A percentile compares a stretch with the other conserved stretches of the same genome.
phyloP scores from a whole-genome alignment of 2,888 invertebrate species.

The Myopa testacea region DNA sequence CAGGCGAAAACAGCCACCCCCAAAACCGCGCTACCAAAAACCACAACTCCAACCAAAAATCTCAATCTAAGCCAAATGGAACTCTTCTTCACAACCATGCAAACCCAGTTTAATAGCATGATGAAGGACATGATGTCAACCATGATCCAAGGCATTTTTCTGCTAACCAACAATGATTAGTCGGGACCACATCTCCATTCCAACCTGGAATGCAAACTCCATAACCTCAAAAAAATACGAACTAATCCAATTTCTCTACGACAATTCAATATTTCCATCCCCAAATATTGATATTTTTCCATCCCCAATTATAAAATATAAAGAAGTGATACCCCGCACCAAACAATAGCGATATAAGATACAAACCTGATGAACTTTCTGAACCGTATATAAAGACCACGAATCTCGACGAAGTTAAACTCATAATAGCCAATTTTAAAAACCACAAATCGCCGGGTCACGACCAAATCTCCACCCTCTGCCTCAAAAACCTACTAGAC shows the following conservation, averaged over 20 bases:
- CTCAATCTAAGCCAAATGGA: not conserved
- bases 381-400: not conserved
- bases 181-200: not conserved
- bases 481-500: not conserved
- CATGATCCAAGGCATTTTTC: not conserved
- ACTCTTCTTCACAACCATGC: not conserved
- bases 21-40: not conserved
- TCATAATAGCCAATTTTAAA: not conserved
- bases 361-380: not conserved
- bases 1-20: too few species aligned
- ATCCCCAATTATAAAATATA: not conserved
- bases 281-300: not conserved
- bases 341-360: not conserved
- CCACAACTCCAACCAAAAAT: not conserved
- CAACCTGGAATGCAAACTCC: not conserved
- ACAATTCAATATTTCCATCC: not conserved
- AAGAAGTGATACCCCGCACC: not conserved
- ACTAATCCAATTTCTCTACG: conserved; percentile 1
- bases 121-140: conserved; percentile 14
- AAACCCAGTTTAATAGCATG: not conserved
- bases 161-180: not conserved
- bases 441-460: not conserved
- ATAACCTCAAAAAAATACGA: not conserved
- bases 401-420: not conserved
- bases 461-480: not conserved